phyloP scores from a whole-genome alignment of 92 coral and sea anemone species.

The Scolanthus callimorphus region DNA sequence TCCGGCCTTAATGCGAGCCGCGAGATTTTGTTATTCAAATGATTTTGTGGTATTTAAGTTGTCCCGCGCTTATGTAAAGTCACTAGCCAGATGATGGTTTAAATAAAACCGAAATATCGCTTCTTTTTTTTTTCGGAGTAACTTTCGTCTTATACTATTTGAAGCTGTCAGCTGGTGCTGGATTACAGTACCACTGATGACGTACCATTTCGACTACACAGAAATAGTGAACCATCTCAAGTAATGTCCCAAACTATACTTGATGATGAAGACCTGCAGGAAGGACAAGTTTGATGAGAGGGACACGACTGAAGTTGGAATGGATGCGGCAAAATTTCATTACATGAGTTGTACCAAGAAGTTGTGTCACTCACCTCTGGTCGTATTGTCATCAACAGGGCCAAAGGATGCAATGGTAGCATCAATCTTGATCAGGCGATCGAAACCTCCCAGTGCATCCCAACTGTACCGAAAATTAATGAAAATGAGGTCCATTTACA shows the following conservation, averaged over 20 bases:
- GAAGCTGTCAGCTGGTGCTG: constrained; percentile 11
- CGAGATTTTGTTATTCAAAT: too few species aligned
- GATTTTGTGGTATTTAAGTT: too few species aligned
- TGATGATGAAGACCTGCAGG: constrained; percentile 6
- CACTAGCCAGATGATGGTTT: too few species aligned
- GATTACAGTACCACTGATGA: constrained; percentile 38
- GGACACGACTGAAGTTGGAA: background rate
- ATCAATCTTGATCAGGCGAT: too few species aligned
- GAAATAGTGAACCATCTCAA: constrained; percentile 18
- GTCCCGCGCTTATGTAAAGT: too few species aligned
- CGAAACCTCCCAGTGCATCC: too few species aligned
- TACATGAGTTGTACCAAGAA: background rate
- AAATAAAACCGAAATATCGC: too few species aligned
- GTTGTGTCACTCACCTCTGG: background rate
- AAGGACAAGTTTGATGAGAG: background rate
- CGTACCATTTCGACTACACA: constrained; percentile 22
- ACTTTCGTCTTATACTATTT: constrained; percentile 4
- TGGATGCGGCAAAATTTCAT: background rate
- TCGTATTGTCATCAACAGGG: background rate
- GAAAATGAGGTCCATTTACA: too few species aligned
- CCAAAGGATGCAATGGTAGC: background rate
- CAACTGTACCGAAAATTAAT: too few species aligned
- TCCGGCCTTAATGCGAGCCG: too few species aligned
- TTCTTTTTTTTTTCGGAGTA: too few species aligned
- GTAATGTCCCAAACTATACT: too few species aligned